A percentile compares a stretch with the other conserved stretches of the same genome.
phyloP scores from a whole-genome alignment of 2,113 vertebrate species.

The Xenopus tropicalis region UCB_Xtro_10.0 CM004443.2:139798001-139798500 shows the following conservation, averaged over 20 bases:
- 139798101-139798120: slow-evolving; percentile 36
- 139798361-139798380: slow-evolving; percentile 41
- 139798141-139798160: slow-evolving; percentile 32
- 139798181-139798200: slow-evolving; percentile 29
- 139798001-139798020: slow-evolving; percentile 35
- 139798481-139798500: no score
- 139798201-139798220: slow-evolving; percentile 31
- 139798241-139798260: slow-evolving; percentile 40
- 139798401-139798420: slow-evolving; percentile 15
- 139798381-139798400: slow-evolving; percentile 42
- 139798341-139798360: slow-evolving; percentile 28
- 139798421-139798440: background rate
- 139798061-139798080: slow-evolving; percentile 41
- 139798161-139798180: slow-evolving; percentile 27
- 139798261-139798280: slow-evolving; percentile 35
- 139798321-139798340: background rate
- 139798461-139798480: no score
- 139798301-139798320: slow-evolving; percentile 42
- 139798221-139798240: slow-evolving; percentile 44
- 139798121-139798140: slow-evolving; percentile 40
- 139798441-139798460: no score
- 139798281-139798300: slow-evolving; percentile 33
- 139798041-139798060: slow-evolving; percentile 17
- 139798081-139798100: slow-evolving; percentile 34
- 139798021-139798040: slow-evolving; percentile 22